Percentiles rank a stretch among this genome's conserved stretches.
phyloP scores from a whole-genome alignment of 2,888 invertebrate species.

The Allolobophora icterica region DNA sequence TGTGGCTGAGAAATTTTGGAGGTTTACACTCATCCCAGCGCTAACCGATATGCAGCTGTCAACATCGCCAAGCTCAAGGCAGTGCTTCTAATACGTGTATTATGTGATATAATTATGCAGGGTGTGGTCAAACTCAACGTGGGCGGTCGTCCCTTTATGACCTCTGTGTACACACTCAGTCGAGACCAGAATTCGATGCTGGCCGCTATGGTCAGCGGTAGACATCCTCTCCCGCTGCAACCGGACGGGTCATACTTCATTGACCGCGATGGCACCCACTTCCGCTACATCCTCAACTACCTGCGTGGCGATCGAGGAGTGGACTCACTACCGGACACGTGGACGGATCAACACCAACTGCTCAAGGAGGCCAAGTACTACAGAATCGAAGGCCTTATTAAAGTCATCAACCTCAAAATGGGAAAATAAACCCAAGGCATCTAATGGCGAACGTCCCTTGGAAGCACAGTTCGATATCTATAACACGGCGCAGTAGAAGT shows the following conservation, averaged over 20 bases:
- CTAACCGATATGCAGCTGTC: too few species aligned
- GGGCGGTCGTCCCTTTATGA: constrained; percentile 52
- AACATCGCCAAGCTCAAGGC: too few species aligned
- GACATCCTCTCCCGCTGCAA: constrained; percentile 48
- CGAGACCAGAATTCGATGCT: constrained; percentile 50
- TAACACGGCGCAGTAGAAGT: too few species aligned
- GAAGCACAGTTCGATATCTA: too few species aligned
- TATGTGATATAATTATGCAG: not conserved
- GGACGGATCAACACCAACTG: constrained; percentile 48
- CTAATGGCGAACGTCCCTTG: too few species aligned
- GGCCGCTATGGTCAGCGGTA: constrained; percentile 53
- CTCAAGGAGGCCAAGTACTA: constrained; percentile 53
- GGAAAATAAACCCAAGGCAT: not conserved
- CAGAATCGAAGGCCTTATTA: constrained; percentile 44
- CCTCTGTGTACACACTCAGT: constrained; percentile 51
- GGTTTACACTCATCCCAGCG: too few species aligned
- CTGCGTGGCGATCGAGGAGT: constrained; percentile 57
- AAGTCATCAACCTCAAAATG: constrained; percentile 21
- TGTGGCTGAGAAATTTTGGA: too few species aligned
- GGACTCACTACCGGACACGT: constrained; percentile 46
- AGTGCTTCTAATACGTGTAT: not conserved
- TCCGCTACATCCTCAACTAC: constrained; percentile 59
- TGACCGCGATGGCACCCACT: constrained; percentile 55
- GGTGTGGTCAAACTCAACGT: constrained; percentile 49
- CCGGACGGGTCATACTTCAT: constrained; percentile 53